phyloP scores from a whole-genome alignment of 2,797 vertebrate genomes.

The Tapirus indicus region DNA sequence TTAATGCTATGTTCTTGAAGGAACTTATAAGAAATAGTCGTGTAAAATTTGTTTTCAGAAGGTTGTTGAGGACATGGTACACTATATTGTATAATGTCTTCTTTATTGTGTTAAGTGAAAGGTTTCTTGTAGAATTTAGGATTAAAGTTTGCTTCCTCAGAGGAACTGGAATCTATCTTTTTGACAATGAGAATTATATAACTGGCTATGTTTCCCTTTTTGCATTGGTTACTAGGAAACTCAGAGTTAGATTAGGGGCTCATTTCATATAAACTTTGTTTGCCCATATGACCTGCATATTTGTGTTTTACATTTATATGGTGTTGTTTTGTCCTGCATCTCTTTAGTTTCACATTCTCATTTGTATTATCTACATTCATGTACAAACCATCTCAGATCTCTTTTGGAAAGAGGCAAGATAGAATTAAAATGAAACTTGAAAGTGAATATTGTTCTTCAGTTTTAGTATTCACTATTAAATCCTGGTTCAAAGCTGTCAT shows the following conservation, averaged over 20 bases:
- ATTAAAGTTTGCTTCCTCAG: not conserved
- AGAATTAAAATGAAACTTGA: constrained; percentile 39
- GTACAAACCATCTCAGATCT: not conserved
- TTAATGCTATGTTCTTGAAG: constrained; percentile 10
- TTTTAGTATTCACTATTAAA: not conserved
- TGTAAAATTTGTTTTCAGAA: constrained; percentile 39
- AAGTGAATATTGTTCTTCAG: not conserved
- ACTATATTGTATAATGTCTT: not conserved
- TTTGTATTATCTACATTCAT: not conserved
- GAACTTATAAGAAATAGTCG: not conserved
- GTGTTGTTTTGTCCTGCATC: not conserved
- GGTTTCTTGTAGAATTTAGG: constrained; percentile 12
- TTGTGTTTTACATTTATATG: not conserved
- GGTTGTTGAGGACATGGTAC: not conserved
- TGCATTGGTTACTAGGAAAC: not conserved
- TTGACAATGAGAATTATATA: not conserved
- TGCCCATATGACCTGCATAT: not conserved
- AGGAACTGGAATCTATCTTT: not conserved
- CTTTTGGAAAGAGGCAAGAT: not conserved
- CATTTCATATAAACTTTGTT: not conserved
- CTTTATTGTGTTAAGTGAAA: constrained; percentile 36
- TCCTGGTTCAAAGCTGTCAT: not conserved
- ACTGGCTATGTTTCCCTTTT: not conserved
- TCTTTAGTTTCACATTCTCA: not conserved
- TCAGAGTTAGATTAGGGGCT: not conserved